Conservation (phyloP, 1,140 invertebrate species). For the Danaus melanippus region DNA sequence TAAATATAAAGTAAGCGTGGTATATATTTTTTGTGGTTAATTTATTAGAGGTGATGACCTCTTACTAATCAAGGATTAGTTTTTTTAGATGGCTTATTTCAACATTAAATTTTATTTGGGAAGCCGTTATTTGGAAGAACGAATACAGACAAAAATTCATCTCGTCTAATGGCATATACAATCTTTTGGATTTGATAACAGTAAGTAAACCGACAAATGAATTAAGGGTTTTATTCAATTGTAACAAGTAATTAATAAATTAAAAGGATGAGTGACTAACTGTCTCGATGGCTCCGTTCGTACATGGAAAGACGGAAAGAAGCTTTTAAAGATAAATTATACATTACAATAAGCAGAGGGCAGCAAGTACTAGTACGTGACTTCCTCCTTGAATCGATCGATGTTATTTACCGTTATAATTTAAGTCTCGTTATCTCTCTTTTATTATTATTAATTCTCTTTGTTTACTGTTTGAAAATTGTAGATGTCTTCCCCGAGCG, state of each 20-base stretch:
- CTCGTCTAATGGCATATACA: conserved; percentile 42
- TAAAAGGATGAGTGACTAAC: neutral
- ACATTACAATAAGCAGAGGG: no score
- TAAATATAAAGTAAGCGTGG: no score
- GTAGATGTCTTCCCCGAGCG: conserved; percentile 12
- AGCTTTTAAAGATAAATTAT: no score
- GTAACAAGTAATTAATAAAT: neutral
- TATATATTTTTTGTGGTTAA: no score
- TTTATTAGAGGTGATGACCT: no score
- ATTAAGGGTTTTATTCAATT: neutral
- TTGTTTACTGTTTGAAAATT: neutral
- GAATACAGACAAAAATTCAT: conserved; percentile 41
- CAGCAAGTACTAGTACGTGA: no score
- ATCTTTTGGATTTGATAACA: conserved; percentile 50
- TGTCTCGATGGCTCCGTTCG: no score
- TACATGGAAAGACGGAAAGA: no score
- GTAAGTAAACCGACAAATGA: conserved; percentile 26
- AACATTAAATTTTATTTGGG: conserved; percentile 52
- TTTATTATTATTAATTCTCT: neutral
- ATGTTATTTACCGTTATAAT: no score
- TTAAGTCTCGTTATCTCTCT: no score
- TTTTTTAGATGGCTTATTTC: conserved; percentile 47
- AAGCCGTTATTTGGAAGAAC: conserved; percentile 46
- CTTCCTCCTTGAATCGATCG: no score
- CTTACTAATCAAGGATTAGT: neutral